Evolutionary conservation across 2,888 invertebrate genomes (phyloP), one percentile per base, ranked within the genome.

Genomic region (Andrena trimmerana): DNA sequence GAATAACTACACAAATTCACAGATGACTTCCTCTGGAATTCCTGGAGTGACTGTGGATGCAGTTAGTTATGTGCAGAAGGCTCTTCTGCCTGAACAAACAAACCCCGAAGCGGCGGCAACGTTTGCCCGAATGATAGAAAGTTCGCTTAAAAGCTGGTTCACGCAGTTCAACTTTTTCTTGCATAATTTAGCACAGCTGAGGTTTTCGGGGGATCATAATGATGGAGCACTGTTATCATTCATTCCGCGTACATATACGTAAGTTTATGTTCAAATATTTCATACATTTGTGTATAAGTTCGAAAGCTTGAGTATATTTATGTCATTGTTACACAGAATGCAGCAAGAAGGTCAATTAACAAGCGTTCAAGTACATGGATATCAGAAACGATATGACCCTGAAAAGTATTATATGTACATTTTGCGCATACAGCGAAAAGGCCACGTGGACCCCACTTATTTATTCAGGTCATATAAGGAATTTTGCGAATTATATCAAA

Each of bases 121-220:
- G 79, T 99, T 99, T 95, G 98, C 99, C 0, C 95, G 98, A 82
- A 97, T 99, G 96, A 99, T 99, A 93, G 98, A 99, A 94, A 98
- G 98, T 91, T 98, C 99, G 63, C 95, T 99, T 80, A 98, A 98
- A 94, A 97, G 97, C 48, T 97, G 97, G 96, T 99, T 99, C 92
- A 99, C 99, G 0, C 99, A 99, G 83, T 97, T 99, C 91, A 99
- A 99, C 95, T 99, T 99, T 95, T 99, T 99, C 95, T 95, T 99
- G 68, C 99, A 99, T 95, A 99, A 99, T 94, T 94, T 99, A 92
- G 99, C 99, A 1, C 99, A 99, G 94, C 95, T 99, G 91, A 95
- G 98, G 87, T 99, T 99, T 90, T 97, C 97, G 74, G 97, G 97
- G n/a, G 98, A 98, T 86, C 98, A 98, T 90, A 96, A 95, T 85